Evolutionary conservation across 2,113 vertebrate genomes (phyloP).

Genomic region (Paratilapia polleni): DNA sequence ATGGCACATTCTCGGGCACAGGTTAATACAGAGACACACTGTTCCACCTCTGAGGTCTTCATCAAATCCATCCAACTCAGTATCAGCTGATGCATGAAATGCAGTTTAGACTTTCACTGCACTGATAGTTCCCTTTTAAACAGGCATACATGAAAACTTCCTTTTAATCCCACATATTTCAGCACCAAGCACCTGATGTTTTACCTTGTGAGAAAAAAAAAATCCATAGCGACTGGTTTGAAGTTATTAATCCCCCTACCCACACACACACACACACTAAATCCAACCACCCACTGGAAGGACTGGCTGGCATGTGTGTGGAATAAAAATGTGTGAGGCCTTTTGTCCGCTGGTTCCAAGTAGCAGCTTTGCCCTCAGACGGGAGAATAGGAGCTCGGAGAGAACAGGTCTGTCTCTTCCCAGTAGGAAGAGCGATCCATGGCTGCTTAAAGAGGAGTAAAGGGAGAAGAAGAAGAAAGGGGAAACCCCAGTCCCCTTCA

Average conservation of each 20-base stretch:
- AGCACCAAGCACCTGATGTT: background rate
- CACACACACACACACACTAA: background rate
- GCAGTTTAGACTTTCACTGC: background rate
- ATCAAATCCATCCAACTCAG: background rate
- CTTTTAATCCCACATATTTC: background rate
- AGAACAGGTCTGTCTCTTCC: constrained; percentile 19
- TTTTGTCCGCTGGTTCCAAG: constrained; percentile 62
- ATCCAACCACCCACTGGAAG: background rate
- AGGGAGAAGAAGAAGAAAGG: constrained; percentile 14
- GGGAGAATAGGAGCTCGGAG: constrained; percentile 34
- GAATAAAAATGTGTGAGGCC: constrained; percentile 74
- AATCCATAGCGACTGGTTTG: background rate
- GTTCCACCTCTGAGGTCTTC: background rate
- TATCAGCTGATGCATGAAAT: background rate
- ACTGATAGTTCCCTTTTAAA: background rate
- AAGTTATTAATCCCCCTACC: constrained; percentile 48
- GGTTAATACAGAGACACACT: background rate
- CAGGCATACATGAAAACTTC: background rate
- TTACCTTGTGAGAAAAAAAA: constrained; percentile 16
- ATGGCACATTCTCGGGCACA: background rate
- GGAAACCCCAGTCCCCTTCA: background rate
- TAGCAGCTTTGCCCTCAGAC: constrained; percentile 25
- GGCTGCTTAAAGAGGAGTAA: constrained; percentile 31
- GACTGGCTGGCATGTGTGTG: constrained; percentile 58
- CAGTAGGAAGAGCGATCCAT: constrained; percentile 18